Evolutionary conservation across 1,140 invertebrate species (phyloP).

Genomic region (Heterodera carotae): DNA sequence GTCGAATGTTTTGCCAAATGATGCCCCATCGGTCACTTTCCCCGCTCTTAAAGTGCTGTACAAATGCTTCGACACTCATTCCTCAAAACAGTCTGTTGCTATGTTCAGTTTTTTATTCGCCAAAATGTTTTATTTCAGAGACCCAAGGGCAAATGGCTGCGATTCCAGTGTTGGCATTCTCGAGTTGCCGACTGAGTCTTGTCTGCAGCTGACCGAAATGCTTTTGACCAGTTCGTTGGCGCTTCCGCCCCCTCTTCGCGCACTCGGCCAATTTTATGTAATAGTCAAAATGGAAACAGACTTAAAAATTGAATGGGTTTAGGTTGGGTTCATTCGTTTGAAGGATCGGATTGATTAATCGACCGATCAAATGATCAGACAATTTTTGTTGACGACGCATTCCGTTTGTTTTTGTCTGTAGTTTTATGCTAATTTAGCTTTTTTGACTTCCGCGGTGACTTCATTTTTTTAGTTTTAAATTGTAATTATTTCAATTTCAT

Average conservation of each 20-base stretch:
- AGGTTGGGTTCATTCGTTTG: constrained; percentile 43
- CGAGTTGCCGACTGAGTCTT: constrained; percentile 49
- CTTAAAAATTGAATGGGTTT: constrained; percentile 7
- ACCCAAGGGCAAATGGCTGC: constrained; percentile 56
- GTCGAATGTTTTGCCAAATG: neutral
- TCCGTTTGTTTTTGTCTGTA: neutral
- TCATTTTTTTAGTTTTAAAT: no score
- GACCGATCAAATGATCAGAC: neutral
- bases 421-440: neutral
- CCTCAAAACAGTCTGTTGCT: constrained; percentile 43
- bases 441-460: no score
- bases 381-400: neutral
- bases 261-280: constrained; percentile 58
- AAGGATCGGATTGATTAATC: constrained; percentile 36
- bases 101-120: neutral
- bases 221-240: constrained; percentile 46
- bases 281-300: constrained; percentile 20
- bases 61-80: constrained; percentile 51
- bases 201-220: constrained; percentile 43
- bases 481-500: constrained; percentile 1
- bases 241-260: constrained; percentile 48
- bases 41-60: constrained; percentile 56
- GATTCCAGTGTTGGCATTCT: constrained; percentile 58
- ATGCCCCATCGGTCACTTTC: constrained; percentile 37
- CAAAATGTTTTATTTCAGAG: constrained; percentile 29